These are phyloP conservation scores for Cryptoprocta ferox DNA, from an alignment of 2,797 vertebrate genomes.

Conservation along the genomic window DNA sequence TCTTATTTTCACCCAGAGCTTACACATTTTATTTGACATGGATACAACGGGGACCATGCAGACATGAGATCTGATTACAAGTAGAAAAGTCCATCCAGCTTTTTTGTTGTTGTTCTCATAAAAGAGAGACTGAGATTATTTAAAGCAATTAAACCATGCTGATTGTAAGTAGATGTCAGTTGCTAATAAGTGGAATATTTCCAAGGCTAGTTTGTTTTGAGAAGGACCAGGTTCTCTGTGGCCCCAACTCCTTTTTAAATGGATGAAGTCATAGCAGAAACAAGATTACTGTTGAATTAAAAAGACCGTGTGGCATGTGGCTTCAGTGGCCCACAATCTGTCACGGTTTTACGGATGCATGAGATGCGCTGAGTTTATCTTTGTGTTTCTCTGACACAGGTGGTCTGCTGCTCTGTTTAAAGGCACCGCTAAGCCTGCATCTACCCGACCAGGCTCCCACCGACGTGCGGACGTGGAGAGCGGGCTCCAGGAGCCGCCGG, in stretches of 20 bases:
- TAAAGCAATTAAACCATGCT: slow-evolving; percentile 55
- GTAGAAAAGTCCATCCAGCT: background rate
- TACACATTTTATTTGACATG: background rate
- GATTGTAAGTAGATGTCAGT: slow-evolving; percentile 64
- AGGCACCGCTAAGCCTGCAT: slow-evolving; percentile 15
- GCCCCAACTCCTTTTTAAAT: slow-evolving; percentile 65
- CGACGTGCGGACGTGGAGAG: slow-evolving; percentile 3
- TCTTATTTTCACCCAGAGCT: background rate
- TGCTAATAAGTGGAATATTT: slow-evolving; percentile 61
- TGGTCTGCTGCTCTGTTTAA: slow-evolving; percentile 39
- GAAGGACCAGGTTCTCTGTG: slow-evolving; percentile 68
- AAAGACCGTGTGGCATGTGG: slow-evolving; percentile 74
- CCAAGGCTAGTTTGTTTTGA: slow-evolving; percentile 57
- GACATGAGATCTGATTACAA: background rate
- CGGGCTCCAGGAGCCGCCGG: background rate
- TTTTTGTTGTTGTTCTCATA: background rate
- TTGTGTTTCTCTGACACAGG: slow-evolving; percentile 51
- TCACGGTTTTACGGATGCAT: background rate
- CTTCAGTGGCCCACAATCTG: slow-evolving; percentile 74
- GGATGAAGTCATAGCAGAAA: slow-evolving; percentile 77
- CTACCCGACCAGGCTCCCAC: slow-evolving; percentile 34
- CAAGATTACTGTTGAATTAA: slow-evolving; percentile 68
- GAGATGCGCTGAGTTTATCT: slow-evolving; percentile 39
- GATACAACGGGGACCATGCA: background rate
- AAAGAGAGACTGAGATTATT: background rate